A percentile compares a stretch with the other conserved stretches of the same genome.
These are phyloP conservation scores for Albula glossodonta DNA, from an alignment of 2,113 vertebrate species.

Conservation along the genomic window DNA sequence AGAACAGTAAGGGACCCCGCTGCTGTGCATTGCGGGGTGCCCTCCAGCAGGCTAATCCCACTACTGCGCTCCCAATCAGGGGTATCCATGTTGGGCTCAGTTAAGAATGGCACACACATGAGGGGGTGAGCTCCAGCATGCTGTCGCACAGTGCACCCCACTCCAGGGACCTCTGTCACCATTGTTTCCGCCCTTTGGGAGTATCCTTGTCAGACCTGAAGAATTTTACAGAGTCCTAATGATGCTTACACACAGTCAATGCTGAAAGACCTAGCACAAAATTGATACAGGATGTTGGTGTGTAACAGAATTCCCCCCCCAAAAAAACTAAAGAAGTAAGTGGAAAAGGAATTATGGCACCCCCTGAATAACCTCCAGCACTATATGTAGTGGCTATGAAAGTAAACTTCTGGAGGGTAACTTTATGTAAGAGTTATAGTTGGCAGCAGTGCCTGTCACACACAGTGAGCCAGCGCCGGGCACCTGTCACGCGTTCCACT, in stretches of 20 bases:
- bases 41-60: not conserved
- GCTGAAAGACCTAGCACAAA: not conserved
- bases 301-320: not conserved
- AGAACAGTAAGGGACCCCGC: not conserved
- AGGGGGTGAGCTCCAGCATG: not conserved
- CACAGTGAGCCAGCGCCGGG: not conserved
- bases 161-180: not conserved
- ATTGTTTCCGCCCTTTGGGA: not conserved
- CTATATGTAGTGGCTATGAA: not conserved
- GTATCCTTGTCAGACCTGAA: not conserved
- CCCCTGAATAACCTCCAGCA: not conserved
- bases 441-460: not conserved
- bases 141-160: not conserved
- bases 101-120: not conserved
- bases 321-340: not conserved
- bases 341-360: not conserved
- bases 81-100: not conserved
- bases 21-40: not conserved
- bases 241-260: not conserved
- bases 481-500: not conserved
- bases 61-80: not conserved
- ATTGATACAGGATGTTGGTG: not conserved
- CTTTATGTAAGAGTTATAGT: no score
- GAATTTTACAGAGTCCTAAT: not conserved
- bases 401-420: no score